Conservation (phyloP, 2,113 vertebrate genomes). For the Platichthys flesus region DNA sequence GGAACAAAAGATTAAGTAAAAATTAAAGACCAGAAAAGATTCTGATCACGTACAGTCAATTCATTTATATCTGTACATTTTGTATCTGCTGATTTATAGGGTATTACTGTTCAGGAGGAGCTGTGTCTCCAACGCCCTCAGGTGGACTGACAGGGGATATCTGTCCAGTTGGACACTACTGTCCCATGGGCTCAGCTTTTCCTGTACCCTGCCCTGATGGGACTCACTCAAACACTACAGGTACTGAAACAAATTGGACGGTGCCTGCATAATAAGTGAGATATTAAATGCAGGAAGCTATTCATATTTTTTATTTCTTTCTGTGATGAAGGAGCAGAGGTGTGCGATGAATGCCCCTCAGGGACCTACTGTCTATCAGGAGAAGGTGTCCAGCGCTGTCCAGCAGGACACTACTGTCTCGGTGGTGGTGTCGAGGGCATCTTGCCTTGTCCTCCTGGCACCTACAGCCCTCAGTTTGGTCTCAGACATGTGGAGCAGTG, state of each 20-base stretch:
- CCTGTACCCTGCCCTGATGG: conserved; percentile 81
- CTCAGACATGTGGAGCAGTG: conserved; percentile 83
- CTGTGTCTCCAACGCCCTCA: conserved; percentile 77
- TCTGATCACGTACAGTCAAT: not conserved
- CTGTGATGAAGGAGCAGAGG: conserved; percentile 75
- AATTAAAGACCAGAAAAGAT: not conserved
- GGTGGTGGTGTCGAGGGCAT: conserved; percentile 73
- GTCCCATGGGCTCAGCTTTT: conserved; percentile 82
- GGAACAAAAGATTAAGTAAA: not conserved
- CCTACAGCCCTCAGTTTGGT: conserved; percentile 81
- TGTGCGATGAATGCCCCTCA: conserved; percentile 83
- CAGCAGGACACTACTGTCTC: conserved; percentile 85
- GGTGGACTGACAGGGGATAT: conserved; percentile 81
- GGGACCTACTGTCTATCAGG: conserved; percentile 85
- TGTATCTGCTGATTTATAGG: conserved; percentile 73
- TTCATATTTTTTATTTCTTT: conserved; percentile 3
- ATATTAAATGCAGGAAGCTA: not conserved
- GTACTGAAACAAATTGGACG: conserved; percentile 59
- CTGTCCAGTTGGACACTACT: conserved; percentile 84
- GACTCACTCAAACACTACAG: conserved; percentile 83
- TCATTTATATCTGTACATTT: not conserved
- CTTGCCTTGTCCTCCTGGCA: conserved; percentile 86
- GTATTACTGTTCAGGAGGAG: conserved; percentile 85
- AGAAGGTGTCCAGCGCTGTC: conserved; percentile 78
- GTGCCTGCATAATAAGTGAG: not conserved